A percentile compares a stretch with the other conserved stretches of the same genome.
Conservation (phyloP, 2,113 vertebrate genomes). For the Fulica atra region DNA sequence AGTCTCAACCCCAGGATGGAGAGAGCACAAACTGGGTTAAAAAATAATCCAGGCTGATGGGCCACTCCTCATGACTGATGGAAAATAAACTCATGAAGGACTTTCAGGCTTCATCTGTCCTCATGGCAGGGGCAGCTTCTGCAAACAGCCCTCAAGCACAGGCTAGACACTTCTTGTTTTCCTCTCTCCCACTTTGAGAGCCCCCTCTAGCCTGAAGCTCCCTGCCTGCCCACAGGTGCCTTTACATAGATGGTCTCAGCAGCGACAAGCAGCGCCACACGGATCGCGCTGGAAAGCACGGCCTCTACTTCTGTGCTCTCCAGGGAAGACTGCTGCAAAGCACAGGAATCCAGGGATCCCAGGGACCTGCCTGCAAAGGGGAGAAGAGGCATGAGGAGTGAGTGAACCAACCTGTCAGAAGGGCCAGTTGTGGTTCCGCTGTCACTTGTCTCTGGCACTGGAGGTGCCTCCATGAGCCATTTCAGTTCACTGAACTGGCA, state of each 20-base stretch:
- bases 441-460: not conserved
- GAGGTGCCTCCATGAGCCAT: not conserved
- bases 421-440: not conserved
- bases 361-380: not conserved
- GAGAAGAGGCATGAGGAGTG: not conserved
- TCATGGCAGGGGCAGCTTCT: not conserved
- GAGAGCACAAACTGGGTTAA: not conserved
- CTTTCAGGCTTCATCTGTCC: not conserved
- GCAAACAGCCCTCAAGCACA: not conserved
- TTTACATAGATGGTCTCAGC: not conserved
- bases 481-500: not conserved
- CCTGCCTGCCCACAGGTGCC: not conserved
- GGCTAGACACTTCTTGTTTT: not conserved
- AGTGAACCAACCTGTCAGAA: not conserved
- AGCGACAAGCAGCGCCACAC: accelerated
- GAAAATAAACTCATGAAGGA: not conserved
- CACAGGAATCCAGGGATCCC: not conserved
- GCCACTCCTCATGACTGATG: not conserved
- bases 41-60: not conserved
- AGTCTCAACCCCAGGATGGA: not conserved
- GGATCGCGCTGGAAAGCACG: accelerated
- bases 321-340: not conserved
- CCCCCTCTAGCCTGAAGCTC: not conserved
- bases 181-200: not conserved
- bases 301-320: not conserved